Percentiles rank a stretch among this genome's conserved stretches.
Conservation (phyloP, 2,113 vertebrate species). For the Crotalus viridis region DNA sequence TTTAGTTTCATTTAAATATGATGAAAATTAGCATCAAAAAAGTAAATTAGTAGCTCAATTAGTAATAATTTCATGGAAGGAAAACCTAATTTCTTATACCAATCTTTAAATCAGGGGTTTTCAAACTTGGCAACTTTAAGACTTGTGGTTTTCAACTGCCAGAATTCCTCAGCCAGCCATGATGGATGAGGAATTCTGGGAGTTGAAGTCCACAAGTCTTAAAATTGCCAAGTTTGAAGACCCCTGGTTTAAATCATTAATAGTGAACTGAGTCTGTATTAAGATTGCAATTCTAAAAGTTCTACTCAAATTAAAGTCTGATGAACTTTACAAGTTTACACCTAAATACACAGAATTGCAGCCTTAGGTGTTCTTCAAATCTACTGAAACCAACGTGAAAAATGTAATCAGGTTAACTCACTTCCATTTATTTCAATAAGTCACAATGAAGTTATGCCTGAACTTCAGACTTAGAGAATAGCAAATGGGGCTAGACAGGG, state of each 20-base stretch:
- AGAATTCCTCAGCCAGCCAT: too few species aligned
- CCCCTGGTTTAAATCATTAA: not conserved
- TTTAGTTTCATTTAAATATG: not conserved
- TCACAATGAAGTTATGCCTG: not conserved
- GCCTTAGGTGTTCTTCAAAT: not conserved
- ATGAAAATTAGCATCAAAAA: not conserved
- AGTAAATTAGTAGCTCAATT: not conserved
- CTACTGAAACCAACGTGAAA: not conserved
- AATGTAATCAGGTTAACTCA: not conserved
- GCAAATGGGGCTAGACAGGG: too few species aligned
- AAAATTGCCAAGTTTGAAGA: too few species aligned
- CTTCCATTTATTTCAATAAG: not conserved
- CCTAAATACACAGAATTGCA: not conserved
- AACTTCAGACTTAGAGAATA: not conserved
- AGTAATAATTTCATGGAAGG: not conserved
- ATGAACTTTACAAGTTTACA: not conserved
- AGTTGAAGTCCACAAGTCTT: too few species aligned
- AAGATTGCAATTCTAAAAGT: not conserved
- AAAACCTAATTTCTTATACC: not conserved
- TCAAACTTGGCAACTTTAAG: too few species aligned
- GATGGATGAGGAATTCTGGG: too few species aligned
- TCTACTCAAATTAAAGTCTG: not conserved
- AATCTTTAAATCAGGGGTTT: not conserved
- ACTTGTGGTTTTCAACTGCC: too few species aligned
- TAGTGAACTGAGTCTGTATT: not conserved